A percentile compares a stretch with the other conserved stretches of the same genome.
Conservation (phyloP, 2,888 invertebrate genomes). For the Phytoseiulus persimilis region DNA sequence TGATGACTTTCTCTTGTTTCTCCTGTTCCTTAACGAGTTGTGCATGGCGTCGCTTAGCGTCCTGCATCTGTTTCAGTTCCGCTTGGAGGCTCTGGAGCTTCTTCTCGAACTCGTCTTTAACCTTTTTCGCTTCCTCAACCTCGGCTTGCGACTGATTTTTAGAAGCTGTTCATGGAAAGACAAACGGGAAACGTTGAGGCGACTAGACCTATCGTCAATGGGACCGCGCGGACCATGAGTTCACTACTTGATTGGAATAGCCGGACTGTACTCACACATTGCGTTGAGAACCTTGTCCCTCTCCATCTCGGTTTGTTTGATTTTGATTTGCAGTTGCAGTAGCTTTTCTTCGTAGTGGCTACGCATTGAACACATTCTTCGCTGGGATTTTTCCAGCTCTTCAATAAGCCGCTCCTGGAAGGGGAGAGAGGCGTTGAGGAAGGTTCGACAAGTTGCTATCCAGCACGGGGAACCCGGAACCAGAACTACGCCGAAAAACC, state of each 20-base stretch:
- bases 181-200: not conserved
- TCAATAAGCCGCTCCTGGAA: slow-evolving; percentile 86
- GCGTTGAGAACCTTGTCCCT: slow-evolving; percentile 69
- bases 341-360: slow-evolving; percentile 88
- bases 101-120: slow-evolving; percentile 80
- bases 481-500: too few species aligned
- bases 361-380: slow-evolving; percentile 71
- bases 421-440: slow-evolving; percentile 40
- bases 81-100: slow-evolving; percentile 73
- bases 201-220: too few species aligned
- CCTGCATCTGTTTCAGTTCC: slow-evolving; percentile 72
- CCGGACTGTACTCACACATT: slow-evolving; percentile 41
- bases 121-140: slow-evolving; percentile 59
- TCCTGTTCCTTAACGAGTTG: slow-evolving; percentile 69
- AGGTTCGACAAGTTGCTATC: slow-evolving; percentile 32
- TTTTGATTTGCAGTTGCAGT: slow-evolving; percentile 69
- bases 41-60: slow-evolving; percentile 79
- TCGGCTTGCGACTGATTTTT: slow-evolving; percentile 47
- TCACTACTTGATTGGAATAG: not conserved
- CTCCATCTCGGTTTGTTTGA: slow-evolving; percentile 78
- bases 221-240: too few species aligned
- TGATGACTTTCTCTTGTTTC: slow-evolving; percentile 66
- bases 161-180: slow-evolving; percentile 40
- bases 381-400: slow-evolving; percentile 79
- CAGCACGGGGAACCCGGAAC: too few species aligned